Conservation (phyloP, 64 coral and sea anemone species). For the Stichodactyla mertensii region DNA sequence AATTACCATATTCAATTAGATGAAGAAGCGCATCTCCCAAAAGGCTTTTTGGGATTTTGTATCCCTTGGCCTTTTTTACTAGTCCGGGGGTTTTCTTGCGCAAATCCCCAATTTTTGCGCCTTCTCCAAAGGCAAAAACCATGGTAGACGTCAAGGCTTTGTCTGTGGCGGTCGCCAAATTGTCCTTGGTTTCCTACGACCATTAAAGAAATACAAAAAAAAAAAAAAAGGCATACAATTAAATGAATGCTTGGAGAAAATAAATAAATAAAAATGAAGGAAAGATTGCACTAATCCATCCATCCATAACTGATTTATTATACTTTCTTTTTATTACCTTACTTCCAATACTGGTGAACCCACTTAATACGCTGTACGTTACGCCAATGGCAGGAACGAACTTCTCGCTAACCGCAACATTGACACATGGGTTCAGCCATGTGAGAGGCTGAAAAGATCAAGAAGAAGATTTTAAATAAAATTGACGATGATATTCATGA, state of each 20-base stretch:
- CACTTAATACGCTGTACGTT: not conserved
- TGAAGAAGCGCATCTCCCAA: not conserved
- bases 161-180: not conserved
- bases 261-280: too few relatives aligned
- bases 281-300: too few relatives aligned
- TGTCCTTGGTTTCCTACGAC: not conserved
- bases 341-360: not conserved
- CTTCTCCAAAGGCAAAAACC: not conserved
- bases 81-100: not conserved
- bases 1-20: not conserved
- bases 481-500: not conserved
- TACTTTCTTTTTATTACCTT: not conserved
- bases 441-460: not conserved
- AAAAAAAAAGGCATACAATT: not conserved
- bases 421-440: not conserved
- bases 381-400: not conserved
- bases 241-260: not conserved
- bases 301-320: too few relatives aligned
- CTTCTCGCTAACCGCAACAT: not conserved
- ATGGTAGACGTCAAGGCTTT: not conserved
- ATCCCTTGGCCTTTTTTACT: not conserved
- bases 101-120: not conserved
- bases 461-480: not conserved
- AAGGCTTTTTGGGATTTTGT: not conserved
- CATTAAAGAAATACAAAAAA: not conserved